Conservation (phyloP, 2,888 invertebrate genomes). For the Leptopilina syphax region DNA sequence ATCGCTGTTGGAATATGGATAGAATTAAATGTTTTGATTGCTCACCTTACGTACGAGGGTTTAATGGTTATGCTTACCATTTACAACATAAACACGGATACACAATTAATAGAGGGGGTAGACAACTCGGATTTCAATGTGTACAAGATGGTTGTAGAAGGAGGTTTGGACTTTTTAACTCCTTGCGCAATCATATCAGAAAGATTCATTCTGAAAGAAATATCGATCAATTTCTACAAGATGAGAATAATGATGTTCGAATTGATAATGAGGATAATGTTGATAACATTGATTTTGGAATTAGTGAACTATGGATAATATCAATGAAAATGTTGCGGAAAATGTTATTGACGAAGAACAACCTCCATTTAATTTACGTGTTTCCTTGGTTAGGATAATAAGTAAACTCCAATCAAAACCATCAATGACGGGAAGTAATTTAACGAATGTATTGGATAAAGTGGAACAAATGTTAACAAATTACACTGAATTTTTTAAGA, state of each 20-base stretch:
- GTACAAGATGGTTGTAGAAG: not conserved
- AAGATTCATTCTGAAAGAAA: not conserved
- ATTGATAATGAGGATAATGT: not conserved
- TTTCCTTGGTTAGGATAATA: conserved; percentile 43
- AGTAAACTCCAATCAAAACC: conserved; percentile 36
- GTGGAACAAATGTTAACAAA: conserved; percentile 39
- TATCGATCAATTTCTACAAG: no score
- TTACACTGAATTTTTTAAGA: conserved; percentile 18
- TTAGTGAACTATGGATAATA: no score
- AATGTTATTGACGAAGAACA: not conserved
- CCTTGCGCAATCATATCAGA: not conserved
- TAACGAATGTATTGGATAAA: conserved; percentile 35
- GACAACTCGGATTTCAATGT: not conserved
- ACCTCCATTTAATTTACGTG: conserved; percentile 18
- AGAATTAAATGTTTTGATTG: conserved; percentile 10
- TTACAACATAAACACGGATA: conserved; percentile 5
- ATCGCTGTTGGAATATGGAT: no score
- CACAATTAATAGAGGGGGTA: conserved; percentile 17
- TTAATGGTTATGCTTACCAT: not conserved
- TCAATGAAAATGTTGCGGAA: no score
- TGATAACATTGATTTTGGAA: no score
- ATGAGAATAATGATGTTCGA: not conserved
- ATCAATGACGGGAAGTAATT: conserved; percentile 39
- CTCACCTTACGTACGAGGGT: not conserved
- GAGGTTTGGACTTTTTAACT: not conserved